Evolutionary conservation across 2,113 vertebrate species (phyloP).

Genomic region (Austrofundulus limnaeus): DNA sequence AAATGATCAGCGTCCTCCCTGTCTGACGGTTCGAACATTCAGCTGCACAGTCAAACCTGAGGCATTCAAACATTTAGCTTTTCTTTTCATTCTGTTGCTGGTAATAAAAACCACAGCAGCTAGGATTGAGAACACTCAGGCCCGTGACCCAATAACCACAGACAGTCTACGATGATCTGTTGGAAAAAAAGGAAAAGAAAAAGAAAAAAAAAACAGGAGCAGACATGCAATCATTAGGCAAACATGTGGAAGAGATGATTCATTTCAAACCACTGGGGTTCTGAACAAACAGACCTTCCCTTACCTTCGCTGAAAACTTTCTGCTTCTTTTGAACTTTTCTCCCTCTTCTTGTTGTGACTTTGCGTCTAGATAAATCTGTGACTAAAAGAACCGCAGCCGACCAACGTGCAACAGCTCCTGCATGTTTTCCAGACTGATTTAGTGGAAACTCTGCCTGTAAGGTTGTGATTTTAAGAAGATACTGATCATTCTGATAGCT

Average conservation of each 20-base stretch:
- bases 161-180: conserved; percentile 60
- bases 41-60: conserved; percentile 15
- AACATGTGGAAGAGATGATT: conserved; percentile 75
- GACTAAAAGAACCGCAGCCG: background rate
- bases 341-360: background rate
- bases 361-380: background rate
- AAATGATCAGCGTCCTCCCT: conserved; percentile 18
- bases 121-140: conserved; percentile 28
- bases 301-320: conserved; percentile 43
- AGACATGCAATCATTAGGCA: conserved; percentile 73
- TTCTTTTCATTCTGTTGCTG: conserved; percentile 7
- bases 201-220: conserved; percentile 54
- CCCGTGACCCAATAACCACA: conserved; percentile 57
- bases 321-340: background rate
- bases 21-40: conserved; percentile 1
- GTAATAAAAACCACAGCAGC: conserved; percentile 30
- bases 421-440: background rate
- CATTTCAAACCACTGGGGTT: conserved; percentile 51
- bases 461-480: too few species aligned
- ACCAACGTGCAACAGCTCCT: background rate
- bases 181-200: too few species aligned
- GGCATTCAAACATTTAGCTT: background rate
- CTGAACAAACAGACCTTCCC: conserved; percentile 53
- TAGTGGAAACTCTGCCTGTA: too few species aligned
- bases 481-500: too few species aligned